Evolutionary conservation across 2,888 invertebrate species (phyloP), one percentile per base, ranked within the genome.

Genomic region (Cephus nigrinus): DNA sequence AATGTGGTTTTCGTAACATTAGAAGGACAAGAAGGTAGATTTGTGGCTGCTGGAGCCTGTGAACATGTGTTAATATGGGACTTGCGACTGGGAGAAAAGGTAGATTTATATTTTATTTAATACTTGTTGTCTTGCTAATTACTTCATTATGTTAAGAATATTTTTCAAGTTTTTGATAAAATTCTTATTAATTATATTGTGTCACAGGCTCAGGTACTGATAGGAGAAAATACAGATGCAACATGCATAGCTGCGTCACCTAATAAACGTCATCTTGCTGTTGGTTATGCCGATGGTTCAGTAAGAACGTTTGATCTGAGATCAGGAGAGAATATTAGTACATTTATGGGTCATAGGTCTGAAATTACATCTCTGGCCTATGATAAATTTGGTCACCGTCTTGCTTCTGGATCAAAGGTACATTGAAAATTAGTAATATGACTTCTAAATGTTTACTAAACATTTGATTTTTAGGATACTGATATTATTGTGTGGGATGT

Each of bases 61-160:
- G 98, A 99, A 93, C 96, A 98, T 94, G 96, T 98, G 80, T 94
- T 96, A 87, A 94, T 99, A 87, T 99, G 98, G 98, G 99, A 99
- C 93, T 93, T 98, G 90, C 94, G 97, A 89, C 94, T 97, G 11
- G 95, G 96, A 69, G 96, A 97, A 91, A 96, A 96, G 93, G 96
- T 96, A 91, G 87, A 74, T 79, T 78, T 68, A 72, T 30, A 32
- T 68, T 76, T 69, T 69, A 76, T 73, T 69, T 69, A 74, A 76
- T 30, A 31, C 71, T 23, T 77, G 12, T 75, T 68, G 40, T 75
- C 71, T 71, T 81, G 40, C 69, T 68, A n/a, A 32, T 40, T 68
- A n/a, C 23, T 68, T 69, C 33, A 40, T 69, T 68, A 75, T 69
- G 33, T 75, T 71, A 55, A 55, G 1, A 15, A 23, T 33, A 79